Evolutionary conservation across 37 sponge, comb jelly and placozoan species (phyloP).

Genomic region (Spongilla lacustris): DNA sequence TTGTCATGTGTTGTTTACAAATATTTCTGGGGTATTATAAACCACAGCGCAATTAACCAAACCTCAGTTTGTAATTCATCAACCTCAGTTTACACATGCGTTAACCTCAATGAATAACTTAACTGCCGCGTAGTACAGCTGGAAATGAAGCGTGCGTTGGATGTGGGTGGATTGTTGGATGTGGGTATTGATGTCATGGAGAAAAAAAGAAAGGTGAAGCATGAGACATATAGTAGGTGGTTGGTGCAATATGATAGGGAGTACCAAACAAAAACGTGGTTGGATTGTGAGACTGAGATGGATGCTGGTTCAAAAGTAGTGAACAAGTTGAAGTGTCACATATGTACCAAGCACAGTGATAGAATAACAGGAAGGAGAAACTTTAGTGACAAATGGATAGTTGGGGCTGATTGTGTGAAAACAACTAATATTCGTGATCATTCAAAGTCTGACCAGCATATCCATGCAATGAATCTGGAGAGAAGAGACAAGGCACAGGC

Average conservation of each 20-base stretch:
- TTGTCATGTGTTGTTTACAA: not conserved
- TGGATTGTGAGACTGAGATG: conserved; percentile 16
- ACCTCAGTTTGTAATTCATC: not conserved
- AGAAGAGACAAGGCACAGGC: conserved; percentile 39
- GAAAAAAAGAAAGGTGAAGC: not conserved
- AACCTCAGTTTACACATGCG: conserved; percentile 10
- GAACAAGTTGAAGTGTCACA: conserved; percentile 48
- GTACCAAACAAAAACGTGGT: conserved; percentile 16
- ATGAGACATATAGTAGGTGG: not conserved
- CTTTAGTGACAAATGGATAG: conserved; percentile 66
- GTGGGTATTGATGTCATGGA: conserved; percentile 5
- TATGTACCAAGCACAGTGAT: conserved; percentile 34
- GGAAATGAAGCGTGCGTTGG: not conserved
- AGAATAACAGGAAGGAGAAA: conserved; percentile 44
- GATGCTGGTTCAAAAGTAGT: conserved; percentile 10
- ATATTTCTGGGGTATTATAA: not conserved
- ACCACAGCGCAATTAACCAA: not conserved
- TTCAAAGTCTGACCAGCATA: conserved; percentile 51
- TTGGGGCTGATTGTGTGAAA: conserved; percentile 53
- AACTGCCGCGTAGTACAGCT: not conserved
- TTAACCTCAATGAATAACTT: conserved; percentile 5
- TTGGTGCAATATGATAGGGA: not conserved
- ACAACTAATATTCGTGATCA: conserved; percentile 69
- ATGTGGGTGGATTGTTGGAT: not conserved
- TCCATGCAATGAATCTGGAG: conserved; percentile 60